Evolutionary conservation across 1,140 invertebrate species (phyloP).

Genomic region (Caenorhabditis inopinata): DNA sequence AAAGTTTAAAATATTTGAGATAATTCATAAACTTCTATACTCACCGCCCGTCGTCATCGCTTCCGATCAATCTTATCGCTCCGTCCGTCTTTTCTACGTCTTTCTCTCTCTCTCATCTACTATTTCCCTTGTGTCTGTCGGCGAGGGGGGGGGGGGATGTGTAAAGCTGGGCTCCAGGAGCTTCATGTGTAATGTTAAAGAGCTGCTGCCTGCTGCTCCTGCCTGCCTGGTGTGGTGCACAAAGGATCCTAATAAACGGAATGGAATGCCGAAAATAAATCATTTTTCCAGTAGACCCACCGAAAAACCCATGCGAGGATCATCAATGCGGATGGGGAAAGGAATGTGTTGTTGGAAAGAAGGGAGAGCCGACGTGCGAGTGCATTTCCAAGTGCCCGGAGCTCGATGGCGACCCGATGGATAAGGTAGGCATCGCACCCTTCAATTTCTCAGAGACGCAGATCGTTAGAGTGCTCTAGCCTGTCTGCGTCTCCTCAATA

Average conservation of each 20-base stretch:
- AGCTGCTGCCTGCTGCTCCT: too few species aligned
- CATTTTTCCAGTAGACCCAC: not conserved
- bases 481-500: not conserved
- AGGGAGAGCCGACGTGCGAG: slow-evolving; percentile 77
- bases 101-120: not conserved
- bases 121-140: not conserved
- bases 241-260: too few species aligned
- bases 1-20: not conserved
- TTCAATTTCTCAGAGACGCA: not conserved
- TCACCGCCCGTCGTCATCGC: not conserved
- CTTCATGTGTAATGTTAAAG: not conserved
- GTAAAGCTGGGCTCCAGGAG: too few species aligned
- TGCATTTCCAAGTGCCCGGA: slow-evolving; percentile 80
- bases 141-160: too few species aligned
- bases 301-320: slow-evolving; percentile 76
- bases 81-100: not conserved
- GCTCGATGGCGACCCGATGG: slow-evolving; percentile 61
- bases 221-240: too few species aligned
- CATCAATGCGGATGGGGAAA: slow-evolving; percentile 86
- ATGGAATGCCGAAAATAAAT: not conserved
- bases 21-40: not conserved
- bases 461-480: too few species aligned
- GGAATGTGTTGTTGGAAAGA: slow-evolving; percentile 76
- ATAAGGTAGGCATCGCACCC: slow-evolving; percentile 54
- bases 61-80: slow-evolving; percentile 21